Base-by-base conservation (phyloP, 2,113 vertebrate species). In the Hypanus sabinus region DNA sequence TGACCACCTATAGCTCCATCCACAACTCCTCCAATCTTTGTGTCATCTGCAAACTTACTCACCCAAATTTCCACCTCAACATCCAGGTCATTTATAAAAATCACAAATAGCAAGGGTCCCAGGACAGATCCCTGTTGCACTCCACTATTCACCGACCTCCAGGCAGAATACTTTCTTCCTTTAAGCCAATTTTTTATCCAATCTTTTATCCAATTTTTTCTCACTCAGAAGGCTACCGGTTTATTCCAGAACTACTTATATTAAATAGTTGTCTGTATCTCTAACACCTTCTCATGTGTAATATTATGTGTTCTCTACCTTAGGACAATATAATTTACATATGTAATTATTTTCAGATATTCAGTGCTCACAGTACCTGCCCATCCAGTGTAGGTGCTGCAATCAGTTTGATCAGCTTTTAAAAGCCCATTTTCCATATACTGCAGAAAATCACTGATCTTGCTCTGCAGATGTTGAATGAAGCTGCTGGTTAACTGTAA, bases 381-480 rank as follows among this genome's bases (percentile, higher is more conserved):
- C 98, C 98, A 99, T 95, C 98, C 99, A 0, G 98, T 99, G 96
- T 99, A 99, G 0, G 94, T 73, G 0, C 97, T 98, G 96, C 98
- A 98, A 95, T 99, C 97, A 11, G 96, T 96, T 0, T 97, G 97
- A 95, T 99, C 98, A 0, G 98, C 98, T 0, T 97, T 97, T 95
- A 96, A 97, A 10, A 99, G 96, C 30, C 98, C 99, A 57, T 96
- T 96, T 93, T 99, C 98, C 98, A 99, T 97, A 77, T 97, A 96
- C 68, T 98, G 97, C 55, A 99, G 95, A 30, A 99, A 97, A 95
- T 99, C 98, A 65, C 96, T 96, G 94, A 99, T 96, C 95, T 97
- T 98, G 95, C 96, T 96, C 95, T 97, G 97, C 94, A 99, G 94
- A 77, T 96, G 96, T 80, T 98, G 97, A 0, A 97, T 96, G 94